A percentile compares a stretch with the other conserved stretches of the same genome.
These are phyloP conservation scores for Buceros bicornis DNA, from an alignment of 2,797 vertebrate genomes.

Conservation along the genomic window DNA sequence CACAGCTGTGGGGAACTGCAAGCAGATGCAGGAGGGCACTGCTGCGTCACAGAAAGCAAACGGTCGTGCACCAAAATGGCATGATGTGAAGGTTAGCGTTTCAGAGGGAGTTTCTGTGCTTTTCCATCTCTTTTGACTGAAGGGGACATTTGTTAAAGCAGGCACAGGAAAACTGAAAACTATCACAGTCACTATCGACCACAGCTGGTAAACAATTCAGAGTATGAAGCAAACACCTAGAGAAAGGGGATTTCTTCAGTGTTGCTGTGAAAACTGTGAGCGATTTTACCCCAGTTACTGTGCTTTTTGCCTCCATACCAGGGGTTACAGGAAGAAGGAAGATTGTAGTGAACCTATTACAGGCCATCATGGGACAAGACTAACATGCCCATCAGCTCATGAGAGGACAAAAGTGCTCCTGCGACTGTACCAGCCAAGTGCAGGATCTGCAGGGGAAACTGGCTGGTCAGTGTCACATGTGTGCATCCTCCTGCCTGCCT, in stretches of 20 bases:
- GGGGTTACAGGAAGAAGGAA: background rate
- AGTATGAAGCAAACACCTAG: background rate
- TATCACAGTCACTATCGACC: background rate
- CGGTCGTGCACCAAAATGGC: background rate
- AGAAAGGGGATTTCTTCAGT: background rate
- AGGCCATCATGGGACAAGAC: background rate
- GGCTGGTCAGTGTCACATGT: rapidly evolving
- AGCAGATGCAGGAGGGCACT: background rate
- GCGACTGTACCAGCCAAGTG: background rate
- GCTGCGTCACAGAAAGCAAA: background rate
- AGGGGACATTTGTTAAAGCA: slow-evolving; percentile 4
- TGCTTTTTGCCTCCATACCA: background rate
- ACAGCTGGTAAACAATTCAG: background rate
- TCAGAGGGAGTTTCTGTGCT: background rate
- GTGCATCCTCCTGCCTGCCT: background rate
- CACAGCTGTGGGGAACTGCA: background rate
- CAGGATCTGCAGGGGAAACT: background rate
- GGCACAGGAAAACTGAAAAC: background rate
- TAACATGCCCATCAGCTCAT: background rate
- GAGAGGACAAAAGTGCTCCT: background rate
- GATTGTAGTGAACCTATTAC: background rate
- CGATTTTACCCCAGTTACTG: background rate
- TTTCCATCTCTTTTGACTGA: slow-evolving; percentile 9
- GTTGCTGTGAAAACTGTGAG: background rate
- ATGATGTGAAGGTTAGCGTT: background rate